phyloP scores from a whole-genome alignment of 2,888 invertebrate genomes.

The Synergus gifuensis region DNA sequence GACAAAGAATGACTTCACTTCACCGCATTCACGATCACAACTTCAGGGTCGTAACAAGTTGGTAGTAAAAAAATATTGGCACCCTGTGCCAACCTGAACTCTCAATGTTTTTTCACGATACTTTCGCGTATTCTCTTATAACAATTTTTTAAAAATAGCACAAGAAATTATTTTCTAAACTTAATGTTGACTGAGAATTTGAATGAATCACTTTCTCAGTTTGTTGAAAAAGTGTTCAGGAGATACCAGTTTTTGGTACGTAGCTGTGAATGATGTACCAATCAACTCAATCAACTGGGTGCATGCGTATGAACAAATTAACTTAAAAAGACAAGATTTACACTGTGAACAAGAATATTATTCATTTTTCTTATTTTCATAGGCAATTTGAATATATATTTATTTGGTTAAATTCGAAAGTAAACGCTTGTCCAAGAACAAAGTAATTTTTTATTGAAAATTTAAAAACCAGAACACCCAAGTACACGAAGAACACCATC shows the following conservation, averaged over 20 bases:
- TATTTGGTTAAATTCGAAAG: background rate
- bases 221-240: background rate
- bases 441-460: background rate
- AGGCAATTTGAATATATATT: conserved; percentile 6
- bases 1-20: background rate
- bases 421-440: background rate
- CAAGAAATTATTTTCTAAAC: background rate
- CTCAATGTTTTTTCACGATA: no score
- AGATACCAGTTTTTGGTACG: background rate
- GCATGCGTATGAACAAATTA: background rate
- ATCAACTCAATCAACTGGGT: background rate
- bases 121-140: no score
- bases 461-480: no score
- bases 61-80: background rate
- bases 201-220: background rate
- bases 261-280: background rate
- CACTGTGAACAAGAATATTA: background rate
- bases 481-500: background rate
- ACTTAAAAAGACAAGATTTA: background rate
- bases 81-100: background rate
- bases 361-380: background rate
- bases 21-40: background rate
- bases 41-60: background rate
- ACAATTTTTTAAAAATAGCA: background rate
- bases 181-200: background rate